Base-by-base conservation (phyloP, 2,888 invertebrate genomes). In the Phortica magna region DNA sequence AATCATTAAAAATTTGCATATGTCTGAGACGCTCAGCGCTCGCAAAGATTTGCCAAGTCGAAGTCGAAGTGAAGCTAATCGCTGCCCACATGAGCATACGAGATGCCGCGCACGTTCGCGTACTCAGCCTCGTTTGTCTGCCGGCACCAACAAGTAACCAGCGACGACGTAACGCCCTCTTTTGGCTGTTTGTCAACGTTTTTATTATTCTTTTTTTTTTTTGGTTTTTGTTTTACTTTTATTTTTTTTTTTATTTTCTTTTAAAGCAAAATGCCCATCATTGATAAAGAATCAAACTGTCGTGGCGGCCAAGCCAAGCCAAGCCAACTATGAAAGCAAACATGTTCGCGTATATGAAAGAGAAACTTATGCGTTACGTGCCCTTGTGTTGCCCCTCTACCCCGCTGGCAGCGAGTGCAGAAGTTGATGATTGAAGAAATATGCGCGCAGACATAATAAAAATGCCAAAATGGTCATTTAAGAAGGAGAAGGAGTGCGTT, bases 381-480 rank as follows among this genome's bases (percentile, higher is more conserved):
- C 59, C 9, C 19, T 64, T 19, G 1, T 41, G 22, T 19, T 61
- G 64, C 42, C 6, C 65, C 48, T 61, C 57, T 7, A 22, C 22
- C 78, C 43, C 81, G 48, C 22, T 43, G 67, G 70, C 53, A 55
- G 53, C 7, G 17, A 6, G 75, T 59, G 55, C 74, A 41, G 57
- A 43, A 6, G 64, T n/a, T 42, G 42, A 39, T 9, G 68, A 43
- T 53, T 55, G 70, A 71, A 71, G 70, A 71, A 71, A 71, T 73
- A 61, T 73, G 59, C 79, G 79, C 77, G 76, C 83, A 83, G 82
- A 82, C 81, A 81, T 82, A 82, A 82, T 83, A 83, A 84, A 84
- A 82, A 83, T 82, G 84, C 81, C 82, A 79, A 78, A 80, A 83
- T 80, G 80, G 76, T 78, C 79, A 79, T 80, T 79, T 79, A 81